Evolutionary conservation across 2,888 invertebrate genomes (phyloP).

Genomic region (Dicyrtomina minuta): DNA sequence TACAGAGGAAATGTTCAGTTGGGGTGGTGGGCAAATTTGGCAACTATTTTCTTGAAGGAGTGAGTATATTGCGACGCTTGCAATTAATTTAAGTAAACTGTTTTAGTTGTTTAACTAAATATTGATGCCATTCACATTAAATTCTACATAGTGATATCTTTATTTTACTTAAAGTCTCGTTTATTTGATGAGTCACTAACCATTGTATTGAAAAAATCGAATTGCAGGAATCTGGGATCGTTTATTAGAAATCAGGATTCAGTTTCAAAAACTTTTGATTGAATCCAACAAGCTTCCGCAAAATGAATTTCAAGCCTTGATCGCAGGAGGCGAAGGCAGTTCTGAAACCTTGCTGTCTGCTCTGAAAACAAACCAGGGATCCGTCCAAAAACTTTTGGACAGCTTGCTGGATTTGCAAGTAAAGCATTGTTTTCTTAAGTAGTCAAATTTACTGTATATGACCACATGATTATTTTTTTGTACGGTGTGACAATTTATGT

Average conservation of each 20-base stretch:
- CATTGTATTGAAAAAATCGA: constrained; percentile 8
- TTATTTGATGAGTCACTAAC: too few relatives aligned
- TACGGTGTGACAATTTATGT: too few relatives aligned
- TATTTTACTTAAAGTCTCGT: too few relatives aligned
- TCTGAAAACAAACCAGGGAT: constrained; percentile 61
- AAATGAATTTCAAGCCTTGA: constrained; percentile 60
- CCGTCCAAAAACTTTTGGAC: constrained; percentile 65
- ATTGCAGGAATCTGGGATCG: constrained; percentile 69
- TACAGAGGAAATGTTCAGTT: too few relatives aligned
- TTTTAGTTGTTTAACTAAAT: background rate
- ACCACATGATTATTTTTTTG: background rate
- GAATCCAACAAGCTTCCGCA: constrained; percentile 79
- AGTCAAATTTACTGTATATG: background rate
- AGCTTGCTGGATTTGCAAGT: constrained; percentile 62
- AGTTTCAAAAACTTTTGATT: constrained; percentile 76
- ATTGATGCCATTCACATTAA: background rate
- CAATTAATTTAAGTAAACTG: background rate
- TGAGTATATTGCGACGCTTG: too few relatives aligned
- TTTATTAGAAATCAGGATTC: constrained; percentile 80
- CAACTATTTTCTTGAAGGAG: too few relatives aligned
- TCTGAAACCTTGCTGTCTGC: constrained; percentile 60
- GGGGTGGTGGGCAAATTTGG: too few relatives aligned
- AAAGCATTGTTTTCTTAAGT: constrained; percentile 49
- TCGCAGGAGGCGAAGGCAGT: constrained; percentile 56
- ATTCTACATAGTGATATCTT: too few relatives aligned